Conservation (phyloP, 2,888 invertebrate species). For the Drosophila kanekoi region DNA sequence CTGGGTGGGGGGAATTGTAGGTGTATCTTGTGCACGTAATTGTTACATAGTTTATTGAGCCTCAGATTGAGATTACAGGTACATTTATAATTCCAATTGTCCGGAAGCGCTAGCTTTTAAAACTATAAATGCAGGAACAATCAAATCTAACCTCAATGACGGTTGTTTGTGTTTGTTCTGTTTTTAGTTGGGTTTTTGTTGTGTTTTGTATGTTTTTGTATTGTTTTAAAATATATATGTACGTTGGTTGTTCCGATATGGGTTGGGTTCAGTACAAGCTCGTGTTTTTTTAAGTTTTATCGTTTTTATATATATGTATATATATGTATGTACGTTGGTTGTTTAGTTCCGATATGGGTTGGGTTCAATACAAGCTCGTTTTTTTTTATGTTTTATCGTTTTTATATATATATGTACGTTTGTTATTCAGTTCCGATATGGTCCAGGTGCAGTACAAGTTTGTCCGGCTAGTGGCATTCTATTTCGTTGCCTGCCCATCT, state of each 20-base stretch:
- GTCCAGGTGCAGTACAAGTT: not conserved
- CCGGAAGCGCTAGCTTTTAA: conserved; percentile 4
- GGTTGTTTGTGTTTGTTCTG: not conserved
- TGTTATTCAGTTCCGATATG: not conserved
- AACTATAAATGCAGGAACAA: conserved; percentile 50
- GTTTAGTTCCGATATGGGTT: too few species aligned
- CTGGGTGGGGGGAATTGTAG: not conserved
- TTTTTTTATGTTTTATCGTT: not conserved
- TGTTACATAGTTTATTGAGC: conserved; percentile 34
- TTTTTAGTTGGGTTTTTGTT: not conserved
- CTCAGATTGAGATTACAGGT: conserved; percentile 16
- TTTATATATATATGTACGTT: not conserved
- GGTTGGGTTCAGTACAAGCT: too few species aligned
- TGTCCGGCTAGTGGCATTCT: not conserved
- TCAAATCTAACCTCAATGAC: conserved; percentile 27
- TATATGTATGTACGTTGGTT: too few species aligned
- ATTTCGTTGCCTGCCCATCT: not conserved
- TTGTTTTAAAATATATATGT: too few species aligned
- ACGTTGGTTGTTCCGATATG: too few species aligned
- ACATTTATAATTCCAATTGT: conserved; percentile 41
- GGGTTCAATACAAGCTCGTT: too few species aligned
- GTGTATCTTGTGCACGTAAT: conserved; percentile 4
- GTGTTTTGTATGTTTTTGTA: too few species aligned
- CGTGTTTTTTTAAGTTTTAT: not conserved
- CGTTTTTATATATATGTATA: too few species aligned